A percentile compares a stretch with the other conserved stretches of the same genome.
phyloP scores from a whole-genome alignment of 2,888 invertebrate species.

The Lithosia quadra region DNA sequence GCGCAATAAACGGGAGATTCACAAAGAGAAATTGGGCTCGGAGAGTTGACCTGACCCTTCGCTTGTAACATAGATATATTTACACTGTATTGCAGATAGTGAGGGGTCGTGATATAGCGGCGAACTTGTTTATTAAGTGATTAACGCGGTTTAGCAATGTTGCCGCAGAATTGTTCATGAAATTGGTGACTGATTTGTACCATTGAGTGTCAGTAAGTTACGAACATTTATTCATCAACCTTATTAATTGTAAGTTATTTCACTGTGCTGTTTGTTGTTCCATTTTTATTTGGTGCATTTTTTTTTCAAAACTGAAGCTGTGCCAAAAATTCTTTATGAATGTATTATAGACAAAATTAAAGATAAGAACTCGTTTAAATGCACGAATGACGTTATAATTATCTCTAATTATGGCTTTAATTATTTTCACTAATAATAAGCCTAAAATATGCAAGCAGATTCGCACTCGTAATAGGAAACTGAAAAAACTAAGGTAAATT shows the following conservation, averaged over 20 bases:
- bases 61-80: slow-evolving; percentile 23
- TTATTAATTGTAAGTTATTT: too few relatives aligned
- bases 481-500: too few relatives aligned
- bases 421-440: too few relatives aligned
- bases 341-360: too few relatives aligned
- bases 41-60: slow-evolving; percentile 47
- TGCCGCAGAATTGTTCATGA: neutral
- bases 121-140: neutral
- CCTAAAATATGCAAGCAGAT: too few relatives aligned
- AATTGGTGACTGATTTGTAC: neutral
- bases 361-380: neutral
- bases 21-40: slow-evolving; percentile 54
- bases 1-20: slow-evolving; percentile 57
- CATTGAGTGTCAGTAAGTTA: neutral
- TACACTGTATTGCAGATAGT: neutral
- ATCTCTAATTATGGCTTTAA: too few relatives aligned
- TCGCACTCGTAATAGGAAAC: too few relatives aligned
- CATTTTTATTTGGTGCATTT: too few relatives aligned
- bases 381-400: neutral
- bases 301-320: too few relatives aligned
- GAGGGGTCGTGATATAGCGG: neutral
- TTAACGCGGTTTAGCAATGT: neutral
- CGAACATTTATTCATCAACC: neutral
- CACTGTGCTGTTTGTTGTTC: too few relatives aligned
- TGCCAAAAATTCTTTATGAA: too few relatives aligned